Percentiles rank a stretch among this genome's conserved stretches.
These are phyloP conservation scores for Luscinia megarhynchos DNA, from an alignment of 2,797 vertebrate species.

Conservation along the genomic window DNA sequence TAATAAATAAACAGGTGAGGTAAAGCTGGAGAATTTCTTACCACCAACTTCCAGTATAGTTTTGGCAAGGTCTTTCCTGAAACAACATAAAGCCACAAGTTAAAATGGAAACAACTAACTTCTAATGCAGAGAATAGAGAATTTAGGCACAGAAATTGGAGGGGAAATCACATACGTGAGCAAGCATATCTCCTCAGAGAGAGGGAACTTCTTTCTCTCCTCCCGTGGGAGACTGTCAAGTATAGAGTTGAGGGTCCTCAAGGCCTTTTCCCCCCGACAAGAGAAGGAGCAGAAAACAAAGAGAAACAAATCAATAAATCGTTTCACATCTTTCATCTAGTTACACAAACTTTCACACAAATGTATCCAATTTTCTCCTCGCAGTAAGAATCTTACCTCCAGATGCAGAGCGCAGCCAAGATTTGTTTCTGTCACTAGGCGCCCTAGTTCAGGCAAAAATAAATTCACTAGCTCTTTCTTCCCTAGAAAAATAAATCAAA, in stretches of 20 bases:
- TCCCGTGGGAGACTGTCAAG: conserved; percentile 71
- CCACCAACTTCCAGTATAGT: conserved; percentile 82
- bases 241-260: conserved; percentile 83
- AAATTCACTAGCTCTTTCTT: conserved; percentile 76
- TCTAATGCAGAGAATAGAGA: background rate
- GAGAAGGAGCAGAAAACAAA: background rate
- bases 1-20: background rate
- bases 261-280: conserved; percentile 63
- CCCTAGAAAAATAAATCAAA: conserved; percentile 67
- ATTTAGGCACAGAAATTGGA: background rate
- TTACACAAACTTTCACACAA: background rate
- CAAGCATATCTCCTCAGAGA: conserved; percentile 65
- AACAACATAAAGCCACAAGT: conserved; percentile 24
- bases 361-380: fast-evolving
- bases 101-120: background rate
- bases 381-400: conserved; percentile 76
- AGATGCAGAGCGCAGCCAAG: conserved; percentile 65
- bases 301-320: background rate
- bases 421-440: conserved; percentile 73
- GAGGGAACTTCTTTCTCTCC: conserved; percentile 75
- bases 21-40: conserved; percentile 65
- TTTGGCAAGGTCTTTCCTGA: conserved; percentile 82
- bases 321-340: background rate
- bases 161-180: conserved; percentile 77
- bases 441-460: conserved; percentile 81